These are phyloP conservation scores for Rhinoderma darwinii DNA, from an alignment of 2,113 vertebrate genomes.

Conservation along the genomic window DNA sequence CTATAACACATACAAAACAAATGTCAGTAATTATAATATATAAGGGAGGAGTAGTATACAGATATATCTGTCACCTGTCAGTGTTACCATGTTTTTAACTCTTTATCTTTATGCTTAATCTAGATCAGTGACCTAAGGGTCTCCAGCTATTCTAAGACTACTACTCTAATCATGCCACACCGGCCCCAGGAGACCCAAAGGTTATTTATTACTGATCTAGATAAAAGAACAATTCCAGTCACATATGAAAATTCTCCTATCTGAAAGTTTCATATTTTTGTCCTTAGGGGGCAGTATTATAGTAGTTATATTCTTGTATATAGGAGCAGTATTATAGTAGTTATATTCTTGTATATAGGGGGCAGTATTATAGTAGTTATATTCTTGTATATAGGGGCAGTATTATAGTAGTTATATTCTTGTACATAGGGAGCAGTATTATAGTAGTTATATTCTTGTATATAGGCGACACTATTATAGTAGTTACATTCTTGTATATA, in stretches of 20 bases:
- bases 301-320: background rate
- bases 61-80: background rate
- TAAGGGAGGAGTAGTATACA: too few species aligned
- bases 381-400: too few species aligned
- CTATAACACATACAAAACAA: too few species aligned
- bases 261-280: background rate
- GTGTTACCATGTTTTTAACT: background rate
- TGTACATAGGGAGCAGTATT: too few species aligned
- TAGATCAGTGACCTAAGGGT: background rate
- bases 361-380: background rate
- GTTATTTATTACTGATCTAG: background rate
- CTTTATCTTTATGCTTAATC: too few species aligned
- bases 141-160: background rate
- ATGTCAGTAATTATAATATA: too few species aligned
- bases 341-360: background rate
- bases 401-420: too few species aligned
- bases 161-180: background rate
- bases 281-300: background rate
- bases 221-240: background rate
- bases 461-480: too few species aligned
- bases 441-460: too few species aligned
- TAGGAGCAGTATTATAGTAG: background rate
- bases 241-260: background rate
- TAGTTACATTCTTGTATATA: too few species aligned
- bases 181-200: background rate